Conservation (phyloP, 1,140 invertebrate genomes). For the Drosophila ercepeae region DNA sequence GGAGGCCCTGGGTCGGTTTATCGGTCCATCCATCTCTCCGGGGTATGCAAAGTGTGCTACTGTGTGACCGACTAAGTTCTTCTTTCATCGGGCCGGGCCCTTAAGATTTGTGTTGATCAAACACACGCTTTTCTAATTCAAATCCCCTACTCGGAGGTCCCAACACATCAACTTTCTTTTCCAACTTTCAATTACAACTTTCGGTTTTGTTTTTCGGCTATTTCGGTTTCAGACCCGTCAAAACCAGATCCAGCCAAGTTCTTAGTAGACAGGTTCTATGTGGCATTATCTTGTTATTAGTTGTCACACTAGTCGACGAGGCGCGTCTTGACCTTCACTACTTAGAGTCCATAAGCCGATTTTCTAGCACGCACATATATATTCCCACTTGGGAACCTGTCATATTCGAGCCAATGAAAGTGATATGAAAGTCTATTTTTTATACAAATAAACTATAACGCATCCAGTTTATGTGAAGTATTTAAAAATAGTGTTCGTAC, state of each 20-base stretch:
- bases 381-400: slow-evolving; percentile 21
- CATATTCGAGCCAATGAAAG: slow-evolving; percentile 13
- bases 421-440: slow-evolving; percentile 5
- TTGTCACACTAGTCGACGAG: slow-evolving; percentile 39
- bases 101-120: slow-evolving; percentile 43
- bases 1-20: slow-evolving; percentile 7
- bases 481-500: neutral
- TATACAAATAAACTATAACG: too few species aligned
- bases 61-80: slow-evolving; percentile 46
- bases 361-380: slow-evolving; percentile 6
- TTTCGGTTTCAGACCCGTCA: slow-evolving; percentile 7
- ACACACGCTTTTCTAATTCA: slow-evolving; percentile 61
- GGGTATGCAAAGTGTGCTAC: slow-evolving; percentile 60
- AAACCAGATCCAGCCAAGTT: slow-evolving; percentile 24
- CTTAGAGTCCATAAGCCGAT: slow-evolving; percentile 23
- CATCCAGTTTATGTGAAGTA: too few species aligned
- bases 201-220: slow-evolving; percentile 48
- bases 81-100: slow-evolving; percentile 21
- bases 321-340: slow-evolving; percentile 38
- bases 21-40: slow-evolving; percentile 20
- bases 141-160: slow-evolving; percentile 46
- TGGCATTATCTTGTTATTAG: slow-evolving; percentile 26
- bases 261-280: slow-evolving; percentile 45
- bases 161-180: slow-evolving; percentile 64
- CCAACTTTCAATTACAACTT: slow-evolving; percentile 75